Conservation (phyloP, 1,140 invertebrate species). For the Drosophila watanabei region DNA sequence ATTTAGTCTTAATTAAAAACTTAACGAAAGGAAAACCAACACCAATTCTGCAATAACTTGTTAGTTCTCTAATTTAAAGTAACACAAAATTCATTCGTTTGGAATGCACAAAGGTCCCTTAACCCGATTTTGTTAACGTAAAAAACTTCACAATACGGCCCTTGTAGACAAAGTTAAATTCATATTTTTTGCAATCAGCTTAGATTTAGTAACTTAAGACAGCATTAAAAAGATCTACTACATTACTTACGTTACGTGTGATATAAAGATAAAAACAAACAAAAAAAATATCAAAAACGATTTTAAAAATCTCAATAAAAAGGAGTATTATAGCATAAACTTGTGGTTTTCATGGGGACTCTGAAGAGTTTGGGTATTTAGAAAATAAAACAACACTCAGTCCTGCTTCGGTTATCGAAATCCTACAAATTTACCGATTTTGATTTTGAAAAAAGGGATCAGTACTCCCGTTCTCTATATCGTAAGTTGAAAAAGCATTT, state of each 20-base stretch:
- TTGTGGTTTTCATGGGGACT: background rate
- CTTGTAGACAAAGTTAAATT: conserved; percentile 56
- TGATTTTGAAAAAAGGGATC: no score
- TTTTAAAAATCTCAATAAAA: conserved; percentile 84
- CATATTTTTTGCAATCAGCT: conserved; percentile 55
- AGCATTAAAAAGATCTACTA: conserved; percentile 78
- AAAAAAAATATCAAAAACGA: conserved; percentile 77
- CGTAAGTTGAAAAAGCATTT: no score
- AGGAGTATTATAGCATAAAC: conserved; percentile 78
- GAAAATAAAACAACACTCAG: background rate
- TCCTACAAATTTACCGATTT: no score
- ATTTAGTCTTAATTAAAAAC: conserved; percentile 57
- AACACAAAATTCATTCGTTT: conserved; percentile 43
- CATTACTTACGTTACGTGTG: conserved; percentile 80
- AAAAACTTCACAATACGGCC: conserved; percentile 50
- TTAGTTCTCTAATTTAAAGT: conserved; percentile 53
- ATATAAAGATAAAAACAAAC: conserved; percentile 74
- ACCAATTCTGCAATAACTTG: conserved; percentile 58
- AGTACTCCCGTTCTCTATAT: no score
- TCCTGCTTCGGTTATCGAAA: no score
- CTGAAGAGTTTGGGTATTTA: background rate
- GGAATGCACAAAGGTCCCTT: conserved; percentile 53
- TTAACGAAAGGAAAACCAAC: conserved; percentile 45
- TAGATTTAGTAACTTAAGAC: conserved; percentile 74
- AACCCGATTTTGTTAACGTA: conserved; percentile 42